Base-by-base conservation (phyloP, 2,797 vertebrate species). In the Phoxinus dragarum region DNA sequence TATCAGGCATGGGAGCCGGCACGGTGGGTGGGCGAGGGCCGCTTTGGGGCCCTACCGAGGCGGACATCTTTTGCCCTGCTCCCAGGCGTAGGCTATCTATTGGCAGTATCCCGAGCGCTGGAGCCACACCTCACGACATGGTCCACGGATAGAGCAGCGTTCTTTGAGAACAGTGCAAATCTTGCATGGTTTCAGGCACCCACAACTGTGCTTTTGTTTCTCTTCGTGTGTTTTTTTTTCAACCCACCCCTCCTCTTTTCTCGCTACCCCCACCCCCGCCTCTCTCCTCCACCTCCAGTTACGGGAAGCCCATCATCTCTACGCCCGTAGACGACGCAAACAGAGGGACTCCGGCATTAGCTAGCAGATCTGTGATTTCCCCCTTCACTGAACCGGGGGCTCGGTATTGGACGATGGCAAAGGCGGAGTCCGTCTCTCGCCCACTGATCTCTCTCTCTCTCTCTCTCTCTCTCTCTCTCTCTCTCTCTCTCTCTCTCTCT, bases 11-110 rank as follows among this genome's bases (percentile, higher is more conserved):
- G 64, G 95, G 95, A 91, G 97, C 96, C 92, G 97, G 97, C 96
- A 92, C 97, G 90, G 97, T 95, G 94, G 97, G 96, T 94, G 97
- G 97, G 94, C 97, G 97, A 94, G 97, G 96, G 94, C 96, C 97
- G 94, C 97, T 96, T 88, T 95, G 95, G 96, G 97, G 96, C 95
- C 97, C 98, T 96, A 97, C 96, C 87, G 97, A 96, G 91, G 95
- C 95, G 94, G 98, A 97, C 98, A 99, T 98, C 88, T 96, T 97
- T 92, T 94, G 90, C 93, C 72, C 90, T 89, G 88, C 91, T 94
- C 94, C 94, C 93, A 94, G 94, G 94, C 95, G 94, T 92, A 49
- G 47, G 47, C 47, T 17, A 94, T 96, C 91, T 92, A 93, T 92
- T 92, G 94, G 95, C 94, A 91, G 93, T 90, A 91, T 94, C 88